phyloP scores from a whole-genome alignment of 2,888 invertebrate genomes.

The Drosophila trichaetosa region DNA sequence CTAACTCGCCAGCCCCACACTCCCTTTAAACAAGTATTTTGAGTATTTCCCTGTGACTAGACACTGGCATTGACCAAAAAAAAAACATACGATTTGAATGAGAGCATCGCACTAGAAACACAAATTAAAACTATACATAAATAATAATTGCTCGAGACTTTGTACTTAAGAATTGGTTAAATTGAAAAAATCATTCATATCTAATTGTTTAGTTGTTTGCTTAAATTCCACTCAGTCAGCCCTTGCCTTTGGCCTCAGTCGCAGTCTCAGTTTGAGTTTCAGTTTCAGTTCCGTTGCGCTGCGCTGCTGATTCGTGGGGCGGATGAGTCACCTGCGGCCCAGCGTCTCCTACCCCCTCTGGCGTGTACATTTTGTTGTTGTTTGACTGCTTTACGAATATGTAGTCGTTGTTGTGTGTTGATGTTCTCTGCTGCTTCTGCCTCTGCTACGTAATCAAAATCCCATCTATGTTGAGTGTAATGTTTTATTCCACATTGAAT shows the following conservation, averaged over 20 bases:
- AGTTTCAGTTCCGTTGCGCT: constrained; percentile 18
- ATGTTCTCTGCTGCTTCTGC: constrained; percentile 29
- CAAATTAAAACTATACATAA: constrained; percentile 13
- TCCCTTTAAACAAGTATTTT: constrained; percentile 55
- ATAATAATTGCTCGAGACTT: constrained; percentile 39
- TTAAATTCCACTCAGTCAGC: constrained; percentile 35
- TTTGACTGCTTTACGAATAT: constrained; percentile 61
- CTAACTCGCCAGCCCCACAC: constrained; percentile 51
- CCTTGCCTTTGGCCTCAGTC: constrained; percentile 33
- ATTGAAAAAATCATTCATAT: constrained; percentile 33
- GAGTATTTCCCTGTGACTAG: constrained; percentile 25
- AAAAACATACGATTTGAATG: constrained; percentile 43
- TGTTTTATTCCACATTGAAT: constrained; percentile 42
- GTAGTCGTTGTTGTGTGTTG: constrained; percentile 28
- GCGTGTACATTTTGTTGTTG: constrained; percentile 59
- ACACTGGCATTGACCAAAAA: constrained; percentile 31
- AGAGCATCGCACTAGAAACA: constrained; percentile 21
- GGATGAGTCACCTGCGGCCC: constrained; percentile 82
- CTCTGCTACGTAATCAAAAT: constrained; percentile 75
- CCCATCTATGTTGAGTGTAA: constrained; percentile 48
- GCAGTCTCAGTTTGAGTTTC: constrained; percentile 1
- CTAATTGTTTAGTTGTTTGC: constrained; percentile 46
- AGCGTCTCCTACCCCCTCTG: constrained; percentile 59
- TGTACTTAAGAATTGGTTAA: constrained; percentile 33
- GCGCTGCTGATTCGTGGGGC: constrained; percentile 69